Base-by-base conservation (phyloP, 2,113 vertebrate genomes). In the Eidolon helvum region DNA sequence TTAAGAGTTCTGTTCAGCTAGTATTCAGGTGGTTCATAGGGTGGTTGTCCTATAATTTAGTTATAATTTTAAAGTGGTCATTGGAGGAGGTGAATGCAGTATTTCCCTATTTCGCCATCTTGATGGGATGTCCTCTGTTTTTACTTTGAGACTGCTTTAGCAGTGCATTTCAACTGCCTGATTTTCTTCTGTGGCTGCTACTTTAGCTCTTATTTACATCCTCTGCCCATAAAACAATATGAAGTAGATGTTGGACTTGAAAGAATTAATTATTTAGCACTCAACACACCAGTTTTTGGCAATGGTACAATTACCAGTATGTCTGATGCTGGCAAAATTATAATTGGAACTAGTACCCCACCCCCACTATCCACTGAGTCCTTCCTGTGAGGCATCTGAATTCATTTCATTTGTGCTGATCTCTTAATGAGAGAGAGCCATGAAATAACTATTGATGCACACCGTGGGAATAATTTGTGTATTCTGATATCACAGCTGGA, bases 371-470 rank as follows among this genome's bases (percentile, higher is more conserved):
- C 33, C 48, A 15, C 33, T 3, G 16, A 33, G 50, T 38, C 35
- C 12, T n/a, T 72, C 74, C 65, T 12, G 53, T 2, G 63, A 4
- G 68, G 9, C 4, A 2, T 55, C 72, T 14, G 7, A 3, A 2
- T 40, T 45, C 11, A 15, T 50, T n/a, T 86, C 21, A 9, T 22
- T n/a, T n/a, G 35, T 71, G 55, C 53, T 74, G 35, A 55, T 1
- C 26, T 22, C 57, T 35, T 43, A 50, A 61, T 35, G 21, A 59
- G 63, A 43, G 40, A 35, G 16, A 38, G 30, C 30, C 7, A n/a
- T 0, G 18, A 65, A 45, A 7, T 24, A 38, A 30, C 10, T 30
- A 3, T 1, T 26, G 55, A 57, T 5, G 33, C 2, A 15, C 4
- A 21, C 53, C 4, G 5, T 40, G 43, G 40, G n/a, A 30, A 35